Percentiles rank a stretch among this genome's conserved stretches.
Evolutionary conservation across 2,113 vertebrate genomes (phyloP).

Genomic region (Otis tarda): DNA sequence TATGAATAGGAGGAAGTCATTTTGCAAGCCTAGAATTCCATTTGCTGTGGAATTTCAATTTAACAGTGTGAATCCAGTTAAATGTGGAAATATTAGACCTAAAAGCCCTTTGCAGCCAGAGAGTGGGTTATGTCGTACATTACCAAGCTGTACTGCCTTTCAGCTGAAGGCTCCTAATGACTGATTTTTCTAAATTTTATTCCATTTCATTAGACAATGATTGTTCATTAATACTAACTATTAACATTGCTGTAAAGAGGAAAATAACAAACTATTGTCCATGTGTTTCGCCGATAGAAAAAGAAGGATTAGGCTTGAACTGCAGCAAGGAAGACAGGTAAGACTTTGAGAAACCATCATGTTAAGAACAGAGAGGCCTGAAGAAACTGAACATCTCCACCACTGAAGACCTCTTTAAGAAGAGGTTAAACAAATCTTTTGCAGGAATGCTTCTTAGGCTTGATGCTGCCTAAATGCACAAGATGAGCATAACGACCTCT

Average conservation of each 20-base stretch:
- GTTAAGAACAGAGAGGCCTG: neutral
- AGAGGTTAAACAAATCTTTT: neutral
- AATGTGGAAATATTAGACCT: neutral
- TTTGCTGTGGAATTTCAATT: constrained; percentile 50
- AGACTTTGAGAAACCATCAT: neutral
- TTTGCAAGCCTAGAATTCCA: constrained; percentile 42
- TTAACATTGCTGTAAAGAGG: neutral
- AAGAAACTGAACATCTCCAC: neutral
- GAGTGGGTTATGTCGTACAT: neutral
- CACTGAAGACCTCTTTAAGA: neutral
- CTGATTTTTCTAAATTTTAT: neutral
- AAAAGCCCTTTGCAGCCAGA: neutral
- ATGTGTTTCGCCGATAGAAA: neutral
- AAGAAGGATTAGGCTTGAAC: neutral
- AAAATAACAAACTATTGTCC: neutral
- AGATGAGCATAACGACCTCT: neutral
- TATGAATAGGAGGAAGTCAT: constrained; percentile 32
- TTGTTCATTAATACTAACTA: neutral
- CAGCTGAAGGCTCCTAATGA: neutral
- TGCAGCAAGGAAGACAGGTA: neutral
- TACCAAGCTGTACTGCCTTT: neutral
- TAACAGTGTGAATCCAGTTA: neutral
- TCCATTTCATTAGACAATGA: neutral
- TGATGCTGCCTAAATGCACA: neutral
- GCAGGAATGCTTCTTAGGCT: neutral